These are phyloP conservation scores for Saturnia pavonia DNA, from an alignment of 2,888 invertebrate genomes.

Conservation along the genomic window DNA sequence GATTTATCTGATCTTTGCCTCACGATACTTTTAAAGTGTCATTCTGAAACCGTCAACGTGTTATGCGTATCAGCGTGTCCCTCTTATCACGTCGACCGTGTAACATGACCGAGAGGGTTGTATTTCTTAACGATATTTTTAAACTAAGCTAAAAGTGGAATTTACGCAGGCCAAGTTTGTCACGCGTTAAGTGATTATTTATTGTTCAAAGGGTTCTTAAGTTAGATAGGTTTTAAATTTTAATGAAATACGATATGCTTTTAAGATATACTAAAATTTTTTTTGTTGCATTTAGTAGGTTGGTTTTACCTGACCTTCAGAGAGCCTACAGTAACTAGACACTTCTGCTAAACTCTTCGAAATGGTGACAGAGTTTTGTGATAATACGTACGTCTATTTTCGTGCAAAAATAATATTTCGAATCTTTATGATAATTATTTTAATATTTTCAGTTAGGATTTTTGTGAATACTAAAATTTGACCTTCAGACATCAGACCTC, in stretches of 20 bases:
- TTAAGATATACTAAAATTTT: no score
- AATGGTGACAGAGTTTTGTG: background rate
- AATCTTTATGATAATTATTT: background rate
- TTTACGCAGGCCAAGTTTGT: conserved; percentile 2
- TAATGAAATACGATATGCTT: no score
- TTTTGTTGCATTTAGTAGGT: no score
- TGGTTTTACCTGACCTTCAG: background rate
- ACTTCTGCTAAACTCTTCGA: background rate
- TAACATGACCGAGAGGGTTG: conserved; percentile 27
- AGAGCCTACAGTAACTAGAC: background rate
- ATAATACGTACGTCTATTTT: background rate
- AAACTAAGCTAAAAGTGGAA: conserved; percentile 26
- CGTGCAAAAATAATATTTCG: background rate
- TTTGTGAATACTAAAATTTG: background rate
- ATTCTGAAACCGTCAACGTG: background rate
- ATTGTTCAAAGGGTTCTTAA: background rate
- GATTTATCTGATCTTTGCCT: background rate
- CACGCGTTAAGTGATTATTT: background rate
- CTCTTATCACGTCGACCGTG: conserved; percentile 41
- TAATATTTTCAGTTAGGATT: background rate
- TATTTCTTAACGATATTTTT: conserved; percentile 29
- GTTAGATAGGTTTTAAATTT: background rate
- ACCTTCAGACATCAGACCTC: conserved; percentile 14
- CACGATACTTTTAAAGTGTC: background rate
- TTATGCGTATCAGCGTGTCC: conserved; percentile 38